These are phyloP conservation scores for Phaenicophaeus curvirostris DNA, from an alignment of 2,797 vertebrate species.

Conservation along the genomic window DNA sequence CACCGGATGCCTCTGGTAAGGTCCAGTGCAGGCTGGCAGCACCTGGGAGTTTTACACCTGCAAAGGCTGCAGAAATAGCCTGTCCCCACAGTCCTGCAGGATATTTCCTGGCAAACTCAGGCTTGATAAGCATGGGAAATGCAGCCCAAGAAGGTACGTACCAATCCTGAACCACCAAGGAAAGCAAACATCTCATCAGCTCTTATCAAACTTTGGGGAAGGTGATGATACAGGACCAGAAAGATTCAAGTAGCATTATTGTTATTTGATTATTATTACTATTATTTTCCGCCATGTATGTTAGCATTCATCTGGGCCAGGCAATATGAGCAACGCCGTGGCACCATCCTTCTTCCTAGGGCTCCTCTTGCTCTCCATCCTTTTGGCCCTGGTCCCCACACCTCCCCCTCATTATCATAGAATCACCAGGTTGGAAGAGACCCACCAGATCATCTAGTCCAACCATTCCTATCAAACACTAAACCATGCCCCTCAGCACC, in stretches of 20 bases:
- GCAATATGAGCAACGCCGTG: neutral
- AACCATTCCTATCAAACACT: too few species aligned
- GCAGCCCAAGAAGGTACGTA: neutral
- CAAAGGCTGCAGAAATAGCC: neutral
- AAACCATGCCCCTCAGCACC: too few species aligned
- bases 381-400: neutral
- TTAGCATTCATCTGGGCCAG: neutral
- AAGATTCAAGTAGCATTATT: neutral
- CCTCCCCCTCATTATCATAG: accelerated
- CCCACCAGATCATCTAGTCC: too few species aligned
- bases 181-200: neutral
- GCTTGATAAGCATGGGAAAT: accelerated
- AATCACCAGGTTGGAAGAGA: too few species aligned
- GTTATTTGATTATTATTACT: neutral
- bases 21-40: neutral
- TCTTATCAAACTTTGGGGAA: neutral
- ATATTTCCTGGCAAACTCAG: neutral
- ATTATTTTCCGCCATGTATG: accelerated
- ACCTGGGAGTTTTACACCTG: neutral
- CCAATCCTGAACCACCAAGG: neutral
- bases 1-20: accelerated
- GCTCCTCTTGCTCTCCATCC: neutral
- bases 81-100: too few species aligned
- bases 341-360: neutral
- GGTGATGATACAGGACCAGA: neutral